These are phyloP conservation scores for Neelides folsomi DNA, from an alignment of 2,888 invertebrate species.

Conservation along the genomic window DNA sequence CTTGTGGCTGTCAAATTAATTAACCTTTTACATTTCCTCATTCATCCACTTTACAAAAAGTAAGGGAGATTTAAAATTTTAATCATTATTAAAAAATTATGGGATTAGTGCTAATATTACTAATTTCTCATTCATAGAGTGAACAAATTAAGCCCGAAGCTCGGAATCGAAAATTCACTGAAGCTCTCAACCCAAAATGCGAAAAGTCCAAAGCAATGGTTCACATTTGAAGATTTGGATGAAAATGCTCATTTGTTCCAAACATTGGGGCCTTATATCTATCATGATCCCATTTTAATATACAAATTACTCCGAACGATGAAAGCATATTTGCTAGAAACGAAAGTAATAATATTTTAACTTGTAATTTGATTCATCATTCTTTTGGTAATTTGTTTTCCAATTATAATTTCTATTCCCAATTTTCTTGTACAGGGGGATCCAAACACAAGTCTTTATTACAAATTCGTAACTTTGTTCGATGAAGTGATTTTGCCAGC, in stretches of 20 bases:
- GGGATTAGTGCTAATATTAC: too few relatives aligned
- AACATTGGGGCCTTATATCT: conserved; percentile 72
- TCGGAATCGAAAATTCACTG: conserved; percentile 6
- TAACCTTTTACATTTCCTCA: conserved; percentile 62
- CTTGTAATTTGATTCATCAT: too few relatives aligned
- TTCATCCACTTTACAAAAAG: conserved; percentile 75
- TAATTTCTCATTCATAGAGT: background rate
- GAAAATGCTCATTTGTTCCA: conserved; percentile 69
- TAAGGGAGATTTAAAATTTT: too few relatives aligned
- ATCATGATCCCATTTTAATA: conserved; percentile 75
- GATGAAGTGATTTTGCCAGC: conserved; percentile 83
- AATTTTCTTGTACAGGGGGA: too few relatives aligned
- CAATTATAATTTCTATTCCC: too few relatives aligned
- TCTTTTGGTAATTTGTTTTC: too few relatives aligned
- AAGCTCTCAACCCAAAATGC: conserved; percentile 15
- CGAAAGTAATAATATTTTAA: too few relatives aligned
- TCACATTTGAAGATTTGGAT: conserved; percentile 57
- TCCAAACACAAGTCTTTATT: conserved; percentile 47
- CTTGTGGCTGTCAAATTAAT: conserved; percentile 59
- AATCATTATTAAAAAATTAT: too few relatives aligned
- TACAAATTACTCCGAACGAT: conserved; percentile 60
- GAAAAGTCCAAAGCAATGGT: conserved; percentile 53
- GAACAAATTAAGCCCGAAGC: conserved; percentile 7
- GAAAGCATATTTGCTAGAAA: conserved; percentile 38
- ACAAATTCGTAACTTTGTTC: conserved; percentile 68